Percentiles rank a stretch among this genome's conserved stretches.
phyloP scores from a whole-genome alignment of 2,113 vertebrate genomes.

The Tautogolabrus adspersus region DNA sequence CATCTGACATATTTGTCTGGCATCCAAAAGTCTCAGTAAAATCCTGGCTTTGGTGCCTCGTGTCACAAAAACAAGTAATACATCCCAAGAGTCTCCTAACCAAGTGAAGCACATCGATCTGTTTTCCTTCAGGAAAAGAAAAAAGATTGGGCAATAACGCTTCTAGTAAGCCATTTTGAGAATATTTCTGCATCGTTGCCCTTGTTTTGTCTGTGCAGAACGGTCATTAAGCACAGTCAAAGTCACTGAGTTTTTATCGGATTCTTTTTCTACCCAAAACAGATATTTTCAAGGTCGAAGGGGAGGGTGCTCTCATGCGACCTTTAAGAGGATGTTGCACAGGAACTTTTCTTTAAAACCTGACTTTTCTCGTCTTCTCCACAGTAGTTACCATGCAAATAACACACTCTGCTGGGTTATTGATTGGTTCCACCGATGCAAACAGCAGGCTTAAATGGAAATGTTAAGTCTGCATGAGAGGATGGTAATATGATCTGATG shows the following conservation, averaged over 20 bases:
- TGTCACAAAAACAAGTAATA: slow-evolving; percentile 46
- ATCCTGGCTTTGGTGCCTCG: slow-evolving; percentile 25
- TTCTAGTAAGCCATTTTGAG: slow-evolving; percentile 24
- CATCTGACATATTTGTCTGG: slow-evolving; percentile 18
- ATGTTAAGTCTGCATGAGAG: slow-evolving; percentile 55
- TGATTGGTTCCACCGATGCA: slow-evolving; percentile 64
- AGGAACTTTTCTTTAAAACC: too few species aligned
- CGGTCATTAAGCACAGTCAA: slow-evolving; percentile 29
- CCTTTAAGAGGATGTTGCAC: neutral
- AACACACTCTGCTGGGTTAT: slow-evolving; percentile 66
- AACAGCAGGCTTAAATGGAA: slow-evolving; percentile 72
- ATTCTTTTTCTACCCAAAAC: slow-evolving; percentile 3
- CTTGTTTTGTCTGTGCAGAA: slow-evolving; percentile 6
- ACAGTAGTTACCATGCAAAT: slow-evolving; percentile 57
- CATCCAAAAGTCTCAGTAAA: slow-evolving; percentile 21
- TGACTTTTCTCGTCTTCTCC: neutral
- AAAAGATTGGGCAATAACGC: slow-evolving; percentile 12
- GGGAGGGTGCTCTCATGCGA: neutral
- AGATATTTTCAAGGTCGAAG: slow-evolving; percentile 36
- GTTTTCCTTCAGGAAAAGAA: slow-evolving; percentile 41
- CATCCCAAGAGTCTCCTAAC: slow-evolving; percentile 43
- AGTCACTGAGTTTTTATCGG: neutral
- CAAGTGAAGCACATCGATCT: slow-evolving; percentile 56
- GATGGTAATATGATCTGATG: slow-evolving; percentile 61
- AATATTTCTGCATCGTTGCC: slow-evolving; percentile 17